Base-by-base conservation (phyloP, 2,797 vertebrate species). In the Propithecus perrieri region DNA sequence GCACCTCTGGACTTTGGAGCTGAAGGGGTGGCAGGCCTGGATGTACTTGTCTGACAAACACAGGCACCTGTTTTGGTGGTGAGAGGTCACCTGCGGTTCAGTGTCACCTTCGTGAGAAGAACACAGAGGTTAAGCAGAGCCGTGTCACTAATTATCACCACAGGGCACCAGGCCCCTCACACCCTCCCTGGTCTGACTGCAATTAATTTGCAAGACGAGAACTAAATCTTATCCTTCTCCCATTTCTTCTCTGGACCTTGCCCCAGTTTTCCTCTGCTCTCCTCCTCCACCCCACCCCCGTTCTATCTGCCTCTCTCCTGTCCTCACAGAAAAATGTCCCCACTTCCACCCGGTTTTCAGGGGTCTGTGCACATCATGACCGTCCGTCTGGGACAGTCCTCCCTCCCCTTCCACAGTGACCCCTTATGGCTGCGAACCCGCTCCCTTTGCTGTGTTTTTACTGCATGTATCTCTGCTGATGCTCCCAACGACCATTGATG, bases 1-100 rank as follows among this genome's bases (percentile, higher is more conserved):
- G 92, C 15, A 33, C 94, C 91, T 93, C 84, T 76, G 95, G 88
- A 98, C 95, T 96, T 90, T 88, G 86, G 75, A 94, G 78, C 59
- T 84, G 59, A 76, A 79, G 57, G 14, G n/a, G 26, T 22, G 28
- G 55, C 9, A 22, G 74, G n/a, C 28, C 71, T 72, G 35, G 38
- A 28, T 59, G n/a, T 88, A 63, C 87, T 94, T 94, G 33, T 84
- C 79, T 65, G 86, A 86, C 75, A 94, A 97, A 94, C 59, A 96
- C 63, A 86, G 69, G 69, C 5, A 55, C 78, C 83, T 94, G 85
- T 22, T 97, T 88, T 75, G 41, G 71, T 55, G 76, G 55, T 28
- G 28, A 59, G 57, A 55, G 30, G 65, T 89, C 91, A 85, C 95
- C 89, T 43, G 43, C 24, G 33, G 26, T n/a, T 84, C 95, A 89